A percentile compares a stretch with the other conserved stretches of the same genome.
These are phyloP conservation scores for Chanos chanos DNA, from an alignment of 2,797 vertebrate genomes.

Conservation along the genomic window DNA sequence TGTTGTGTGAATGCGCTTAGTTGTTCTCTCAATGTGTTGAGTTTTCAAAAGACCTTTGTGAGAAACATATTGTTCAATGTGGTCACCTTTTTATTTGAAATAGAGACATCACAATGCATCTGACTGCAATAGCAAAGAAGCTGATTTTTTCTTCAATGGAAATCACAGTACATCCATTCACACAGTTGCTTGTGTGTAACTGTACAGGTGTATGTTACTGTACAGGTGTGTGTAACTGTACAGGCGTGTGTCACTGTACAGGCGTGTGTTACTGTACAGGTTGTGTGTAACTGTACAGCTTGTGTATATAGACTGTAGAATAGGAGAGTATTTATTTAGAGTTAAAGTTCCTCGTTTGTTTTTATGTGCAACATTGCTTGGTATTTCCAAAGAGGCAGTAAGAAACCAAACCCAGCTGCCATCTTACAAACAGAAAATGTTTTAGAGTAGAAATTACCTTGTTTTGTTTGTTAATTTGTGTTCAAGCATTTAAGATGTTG, in stretches of 20 bases:
- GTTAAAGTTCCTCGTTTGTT: conserved; percentile 67
- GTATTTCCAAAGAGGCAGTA: conserved; percentile 50
- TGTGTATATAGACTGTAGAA: conserved; percentile 88
- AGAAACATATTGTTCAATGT: conserved; percentile 11
- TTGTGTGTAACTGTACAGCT: conserved; percentile 79
- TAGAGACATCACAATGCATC: conserved; percentile 73
- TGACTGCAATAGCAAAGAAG: conserved; percentile 79
- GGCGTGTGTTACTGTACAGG: too few relatives aligned
- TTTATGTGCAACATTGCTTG: conserved; percentile 65
- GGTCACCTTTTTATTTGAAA: conserved; percentile 40
- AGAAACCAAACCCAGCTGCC: conserved; percentile 9
- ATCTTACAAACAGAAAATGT: conserved; percentile 14
- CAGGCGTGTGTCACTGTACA: too few relatives aligned
- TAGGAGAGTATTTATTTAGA: conserved; percentile 91
- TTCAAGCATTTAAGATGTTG: neutral
- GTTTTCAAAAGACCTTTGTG: conserved; percentile 17
- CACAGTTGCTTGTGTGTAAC: conserved; percentile 68
- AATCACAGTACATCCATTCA: conserved; percentile 58
- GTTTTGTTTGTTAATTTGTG: conserved; percentile 41
- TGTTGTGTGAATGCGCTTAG: conserved; percentile 15
- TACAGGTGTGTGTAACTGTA: too few relatives aligned
- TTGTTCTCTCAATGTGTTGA: conserved; percentile 24
- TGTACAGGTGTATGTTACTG: too few relatives aligned
- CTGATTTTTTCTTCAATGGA: conserved; percentile 65
- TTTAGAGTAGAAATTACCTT: conserved; percentile 50